Conservation (phyloP, 2,888 invertebrate genomes). For the Tanytarsus gracilentus region DNA sequence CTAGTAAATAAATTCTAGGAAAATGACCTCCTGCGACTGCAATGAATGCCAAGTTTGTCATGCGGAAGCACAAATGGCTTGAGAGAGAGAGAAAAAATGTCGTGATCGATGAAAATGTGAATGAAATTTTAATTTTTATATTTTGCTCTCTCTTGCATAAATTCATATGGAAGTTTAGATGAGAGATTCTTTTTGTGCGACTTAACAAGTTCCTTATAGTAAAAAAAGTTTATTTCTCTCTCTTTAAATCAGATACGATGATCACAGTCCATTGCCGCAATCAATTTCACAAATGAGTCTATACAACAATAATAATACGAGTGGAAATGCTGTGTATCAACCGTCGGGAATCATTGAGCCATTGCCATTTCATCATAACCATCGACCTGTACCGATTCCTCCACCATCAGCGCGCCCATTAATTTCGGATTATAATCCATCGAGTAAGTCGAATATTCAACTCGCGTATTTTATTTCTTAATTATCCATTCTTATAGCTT, state of each 20-base stretch:
- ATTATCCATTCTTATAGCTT: conserved; percentile 15
- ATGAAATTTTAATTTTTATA: conserved; percentile 22
- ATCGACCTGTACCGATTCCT: conserved; percentile 1
- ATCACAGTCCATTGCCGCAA: conserved; percentile 17
- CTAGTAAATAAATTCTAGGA: neutral
- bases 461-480: neutral
- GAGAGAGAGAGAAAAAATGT: no score
- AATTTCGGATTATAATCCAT: no score
- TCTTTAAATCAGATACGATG: conserved; percentile 12
- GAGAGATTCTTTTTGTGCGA: neutral
- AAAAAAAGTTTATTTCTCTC: neutral
- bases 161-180: neutral
- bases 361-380: conserved; percentile 18
- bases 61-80: conserved; percentile 8
- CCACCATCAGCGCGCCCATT: neutral
- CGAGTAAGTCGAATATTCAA: no score
- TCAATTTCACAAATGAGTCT: conserved; percentile 25
- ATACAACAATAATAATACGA: conserved; percentile 21
- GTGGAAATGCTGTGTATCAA: neutral
- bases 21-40: conserved; percentile 5
- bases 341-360: conserved; percentile 25
- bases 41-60: conserved; percentile 15
- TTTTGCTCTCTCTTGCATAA: neutral
- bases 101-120: conserved; percentile 18
- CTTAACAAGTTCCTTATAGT: neutral